Conservation (phyloP, 1,140 invertebrate species). For the Teleogryllus occipitalis region DNA sequence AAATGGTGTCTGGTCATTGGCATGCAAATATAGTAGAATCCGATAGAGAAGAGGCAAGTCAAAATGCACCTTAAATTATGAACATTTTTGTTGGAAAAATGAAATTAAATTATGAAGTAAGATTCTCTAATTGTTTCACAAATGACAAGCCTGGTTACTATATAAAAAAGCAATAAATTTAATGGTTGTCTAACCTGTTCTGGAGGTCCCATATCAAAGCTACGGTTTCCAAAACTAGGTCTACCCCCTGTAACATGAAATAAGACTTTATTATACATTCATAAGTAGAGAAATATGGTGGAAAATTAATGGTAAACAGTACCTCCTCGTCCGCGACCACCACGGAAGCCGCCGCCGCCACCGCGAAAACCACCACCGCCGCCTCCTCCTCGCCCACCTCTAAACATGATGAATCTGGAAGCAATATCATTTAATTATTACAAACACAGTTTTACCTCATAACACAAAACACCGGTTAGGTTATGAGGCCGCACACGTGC, state of each 20-base stretch:
- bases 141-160: background rate
- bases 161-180: background rate
- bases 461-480: too few species aligned
- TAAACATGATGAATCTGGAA: background rate
- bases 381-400: constrained; percentile 7
- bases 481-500: too few species aligned
- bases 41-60: too few species aligned
- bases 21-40: too few species aligned
- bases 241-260: constrained; percentile 11
- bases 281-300: background rate
- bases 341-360: constrained; percentile 7
- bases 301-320: background rate
- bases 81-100: too few species aligned
- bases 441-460: too few species aligned
- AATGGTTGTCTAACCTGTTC: constrained; percentile 7
- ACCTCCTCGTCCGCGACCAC: constrained; percentile 5
- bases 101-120: too few species aligned
- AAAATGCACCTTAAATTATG: too few species aligned
- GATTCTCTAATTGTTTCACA: background rate
- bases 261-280: background rate
- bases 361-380: constrained; percentile 9
- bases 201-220: constrained; percentile 15
- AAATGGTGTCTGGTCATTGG: too few species aligned
- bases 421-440: too few species aligned
- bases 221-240: background rate